These are phyloP conservation scores for Salticus scenicus DNA, from an alignment of 2,888 invertebrate genomes.

Conservation along the genomic window DNA sequence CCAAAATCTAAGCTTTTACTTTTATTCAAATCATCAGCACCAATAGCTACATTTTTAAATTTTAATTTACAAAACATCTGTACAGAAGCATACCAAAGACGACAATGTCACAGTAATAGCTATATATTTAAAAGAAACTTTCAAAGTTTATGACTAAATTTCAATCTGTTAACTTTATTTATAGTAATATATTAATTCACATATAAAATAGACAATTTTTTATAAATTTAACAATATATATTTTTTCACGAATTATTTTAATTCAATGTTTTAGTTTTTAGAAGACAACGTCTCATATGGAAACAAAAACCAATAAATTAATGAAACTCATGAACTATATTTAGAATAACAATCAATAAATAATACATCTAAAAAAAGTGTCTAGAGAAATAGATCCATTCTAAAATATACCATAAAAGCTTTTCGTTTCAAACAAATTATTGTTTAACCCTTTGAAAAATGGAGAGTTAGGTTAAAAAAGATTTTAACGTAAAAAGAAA, in stretches of 20 bases:
- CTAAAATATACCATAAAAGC: neutral
- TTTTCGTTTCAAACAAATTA: neutral
- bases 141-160: constrained; percentile 33
- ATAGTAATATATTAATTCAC: constrained; percentile 26
- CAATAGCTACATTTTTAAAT: constrained; percentile 64
- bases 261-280: constrained; percentile 43
- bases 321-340: constrained; percentile 60
- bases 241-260: neutral
- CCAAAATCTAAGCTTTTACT: constrained; percentile 52
- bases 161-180: neutral
- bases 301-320: constrained; percentile 55
- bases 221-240: neutral
- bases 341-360: constrained; percentile 62
- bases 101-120: constrained; percentile 58
- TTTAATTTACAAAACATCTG: constrained; percentile 66
- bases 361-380: constrained; percentile 54
- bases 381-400: constrained; percentile 32
- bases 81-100: constrained; percentile 67
- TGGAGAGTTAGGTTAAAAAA: too few relatives aligned
- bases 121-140: constrained; percentile 56
- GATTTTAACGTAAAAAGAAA: too few relatives aligned
- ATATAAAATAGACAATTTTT: constrained; percentile 29
- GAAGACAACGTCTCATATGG: constrained; percentile 63
- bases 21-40: constrained; percentile 65
- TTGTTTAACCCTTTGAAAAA: neutral